These are phyloP conservation scores for Apodemia zela DNA, from an alignment of 2,888 invertebrate genomes.

Conservation along the genomic window DNA sequence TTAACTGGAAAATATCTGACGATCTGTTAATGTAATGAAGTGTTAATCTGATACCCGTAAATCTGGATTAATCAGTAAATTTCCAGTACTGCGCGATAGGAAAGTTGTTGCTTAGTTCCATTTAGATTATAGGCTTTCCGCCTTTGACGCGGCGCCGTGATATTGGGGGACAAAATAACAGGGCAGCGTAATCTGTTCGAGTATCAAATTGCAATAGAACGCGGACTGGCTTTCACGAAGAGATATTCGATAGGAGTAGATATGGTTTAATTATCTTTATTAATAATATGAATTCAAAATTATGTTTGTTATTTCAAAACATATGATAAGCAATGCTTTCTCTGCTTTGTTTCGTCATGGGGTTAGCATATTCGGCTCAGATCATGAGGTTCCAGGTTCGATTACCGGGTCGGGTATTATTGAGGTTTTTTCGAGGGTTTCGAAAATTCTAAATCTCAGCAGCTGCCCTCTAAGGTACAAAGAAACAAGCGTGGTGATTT, in stretches of 20 bases:
- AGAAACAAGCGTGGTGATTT: too few species aligned
- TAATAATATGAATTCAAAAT: too few species aligned
- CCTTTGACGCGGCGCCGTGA: slow-evolving; percentile 27
- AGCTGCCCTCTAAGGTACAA: too few species aligned
- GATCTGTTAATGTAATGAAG: neutral
- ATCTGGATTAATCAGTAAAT: neutral
- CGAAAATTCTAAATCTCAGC: too few species aligned
- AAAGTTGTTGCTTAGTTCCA: slow-evolving; percentile 28
- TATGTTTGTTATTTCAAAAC: too few species aligned
- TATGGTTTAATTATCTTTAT: neutral
- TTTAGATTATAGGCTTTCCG: slow-evolving; percentile 30
- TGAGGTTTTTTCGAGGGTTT: too few species aligned
- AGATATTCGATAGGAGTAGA: slow-evolving; percentile 27
- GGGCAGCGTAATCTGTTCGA: slow-evolving; percentile 26
- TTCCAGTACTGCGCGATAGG: slow-evolving; percentile 14
- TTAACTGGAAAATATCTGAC: too few species aligned
- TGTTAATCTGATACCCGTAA: neutral
- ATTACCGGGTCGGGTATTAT: too few species aligned
- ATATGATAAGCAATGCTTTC: too few species aligned
- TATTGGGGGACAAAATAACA: slow-evolving; percentile 29
- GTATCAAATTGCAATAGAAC: slow-evolving; percentile 29
- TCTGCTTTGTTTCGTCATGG: too few species aligned
- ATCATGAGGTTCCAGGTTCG: too few species aligned
- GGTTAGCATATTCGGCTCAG: too few species aligned
- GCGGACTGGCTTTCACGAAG: slow-evolving; percentile 23